Evolutionary conservation across 2,888 invertebrate genomes (phyloP).

Genomic region (Rhyacophila evoluta): DNA sequence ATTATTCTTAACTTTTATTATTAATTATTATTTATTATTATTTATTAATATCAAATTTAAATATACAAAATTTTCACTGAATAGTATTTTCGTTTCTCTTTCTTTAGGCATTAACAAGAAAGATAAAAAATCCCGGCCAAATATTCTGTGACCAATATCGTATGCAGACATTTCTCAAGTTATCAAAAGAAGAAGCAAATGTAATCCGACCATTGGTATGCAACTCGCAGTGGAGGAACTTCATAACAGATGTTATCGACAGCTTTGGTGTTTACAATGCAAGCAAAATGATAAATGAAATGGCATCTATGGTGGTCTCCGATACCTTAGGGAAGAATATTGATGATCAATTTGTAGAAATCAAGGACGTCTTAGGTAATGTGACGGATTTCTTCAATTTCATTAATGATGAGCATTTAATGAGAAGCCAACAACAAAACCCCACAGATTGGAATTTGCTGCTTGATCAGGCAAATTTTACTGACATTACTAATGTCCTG

Average conservation of each 20-base stretch:
- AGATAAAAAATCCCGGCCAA: slow-evolving; percentile 61
- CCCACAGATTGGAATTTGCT: slow-evolving; percentile 40
- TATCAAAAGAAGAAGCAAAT: slow-evolving; percentile 59
- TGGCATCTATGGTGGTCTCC: slow-evolving; percentile 65
- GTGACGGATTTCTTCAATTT: slow-evolving; percentile 59
- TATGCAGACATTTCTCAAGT: slow-evolving; percentile 61
- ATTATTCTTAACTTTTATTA: no score
- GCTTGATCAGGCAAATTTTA: slow-evolving; percentile 41
- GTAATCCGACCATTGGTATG: slow-evolving; percentile 61
- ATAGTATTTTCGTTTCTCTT: no score
- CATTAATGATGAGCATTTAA: slow-evolving; percentile 29
- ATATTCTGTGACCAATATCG: slow-evolving; percentile 65
- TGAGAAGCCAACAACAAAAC: background rate
- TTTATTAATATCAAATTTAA: no score
- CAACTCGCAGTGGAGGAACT: slow-evolving; percentile 63
- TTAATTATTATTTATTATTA: no score
- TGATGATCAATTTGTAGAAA: slow-evolving; percentile 61
- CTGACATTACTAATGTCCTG: slow-evolving; percentile 38
- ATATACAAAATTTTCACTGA: no score
- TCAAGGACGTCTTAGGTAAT: slow-evolving; percentile 60
- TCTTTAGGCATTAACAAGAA: slow-evolving; percentile 63
- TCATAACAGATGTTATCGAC: slow-evolving; percentile 61
- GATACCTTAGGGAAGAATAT: slow-evolving; percentile 66
- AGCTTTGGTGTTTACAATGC: slow-evolving; percentile 65
- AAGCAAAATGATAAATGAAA: slow-evolving; percentile 65